Evolutionary conservation across 1,140 invertebrate species (phyloP).

Genomic region (Ceratina australensis): DNA sequence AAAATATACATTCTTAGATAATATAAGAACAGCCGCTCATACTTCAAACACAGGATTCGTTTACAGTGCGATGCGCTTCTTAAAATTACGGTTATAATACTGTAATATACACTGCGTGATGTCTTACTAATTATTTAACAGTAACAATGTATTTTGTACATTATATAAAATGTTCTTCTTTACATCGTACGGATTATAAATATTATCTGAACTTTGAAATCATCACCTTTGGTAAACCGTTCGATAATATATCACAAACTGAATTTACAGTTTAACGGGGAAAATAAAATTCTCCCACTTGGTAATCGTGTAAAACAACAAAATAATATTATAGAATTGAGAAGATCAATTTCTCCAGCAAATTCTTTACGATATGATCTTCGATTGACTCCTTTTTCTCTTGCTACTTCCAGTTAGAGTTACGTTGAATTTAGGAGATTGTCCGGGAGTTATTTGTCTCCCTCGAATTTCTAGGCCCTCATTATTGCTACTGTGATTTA

Average conservation of each 20-base stretch:
- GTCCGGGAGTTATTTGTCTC: conserved; percentile 45
- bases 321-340: conserved; percentile 1
- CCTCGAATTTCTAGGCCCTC: conserved; percentile 54
- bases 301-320: neutral
- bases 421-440: conserved; percentile 45
- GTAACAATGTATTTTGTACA: conserved; percentile 22
- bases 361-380: conserved; percentile 19
- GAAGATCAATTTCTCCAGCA: neutral
- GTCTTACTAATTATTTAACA: conserved; percentile 34
- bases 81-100: conserved; percentile 30
- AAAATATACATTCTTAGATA: conserved; percentile 35
- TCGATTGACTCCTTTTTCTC: conserved; percentile 26
- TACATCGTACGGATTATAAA: conserved; percentile 3
- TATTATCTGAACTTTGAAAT: conserved; percentile 18
- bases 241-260: neutral
- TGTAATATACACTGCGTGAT: conserved; percentile 12
- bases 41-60: conserved; percentile 4
- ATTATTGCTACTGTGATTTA: conserved; percentile 16
- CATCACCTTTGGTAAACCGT: neutral
- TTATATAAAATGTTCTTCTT: conserved; percentile 10
- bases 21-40: neutral
- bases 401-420: conserved; percentile 13
- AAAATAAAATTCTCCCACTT: neutral
- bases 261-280: neutral
- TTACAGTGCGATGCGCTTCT: conserved; percentile 8